These are phyloP conservation scores for Cheiracanthium punctorium DNA, from an alignment of 2,888 invertebrate genomes.

Conservation along the genomic window DNA sequence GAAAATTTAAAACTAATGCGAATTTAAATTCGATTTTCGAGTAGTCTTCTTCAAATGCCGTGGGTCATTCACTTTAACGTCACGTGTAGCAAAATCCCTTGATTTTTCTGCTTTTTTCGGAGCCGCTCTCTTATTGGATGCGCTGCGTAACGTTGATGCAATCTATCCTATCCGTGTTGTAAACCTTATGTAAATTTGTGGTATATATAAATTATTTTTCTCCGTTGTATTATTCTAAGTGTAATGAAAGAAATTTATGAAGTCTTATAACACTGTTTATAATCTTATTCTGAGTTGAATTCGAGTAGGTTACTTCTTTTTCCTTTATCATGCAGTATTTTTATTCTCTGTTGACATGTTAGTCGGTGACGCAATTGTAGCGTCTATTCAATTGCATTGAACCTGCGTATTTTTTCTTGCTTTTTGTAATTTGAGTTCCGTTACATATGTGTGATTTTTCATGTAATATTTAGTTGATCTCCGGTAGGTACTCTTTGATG, in stretches of 20 bases:
- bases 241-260: too few relatives aligned
- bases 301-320: not conserved
- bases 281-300: not conserved
- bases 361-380: constrained; percentile 57
- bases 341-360: constrained; percentile 55
- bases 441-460: too few relatives aligned
- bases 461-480: too few relatives aligned
- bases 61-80: constrained; percentile 55
- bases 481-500: too few relatives aligned
- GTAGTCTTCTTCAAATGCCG: too few relatives aligned
- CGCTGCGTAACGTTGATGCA: constrained; percentile 46
- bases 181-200: not conserved
- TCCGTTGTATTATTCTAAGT: too few relatives aligned
- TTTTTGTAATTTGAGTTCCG: too few relatives aligned
- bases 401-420: not conserved
- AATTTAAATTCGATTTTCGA: too few relatives aligned
- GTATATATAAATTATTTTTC: too few relatives aligned
- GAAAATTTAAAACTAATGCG: too few relatives aligned
- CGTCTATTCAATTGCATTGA: constrained; percentile 40
- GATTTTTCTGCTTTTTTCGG: constrained; percentile 4
- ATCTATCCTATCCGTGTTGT: constrained; percentile 34
- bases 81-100: constrained; percentile 38
- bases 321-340: not conserved
- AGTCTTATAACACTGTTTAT: too few relatives aligned
- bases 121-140: constrained; percentile 29